A percentile compares a stretch with the other conserved stretches of the same genome.
These are phyloP conservation scores for Amphiura filiformis DNA, from an alignment of 35 echinoderm and acorn worm genomes.

Conservation along the genomic window DNA sequence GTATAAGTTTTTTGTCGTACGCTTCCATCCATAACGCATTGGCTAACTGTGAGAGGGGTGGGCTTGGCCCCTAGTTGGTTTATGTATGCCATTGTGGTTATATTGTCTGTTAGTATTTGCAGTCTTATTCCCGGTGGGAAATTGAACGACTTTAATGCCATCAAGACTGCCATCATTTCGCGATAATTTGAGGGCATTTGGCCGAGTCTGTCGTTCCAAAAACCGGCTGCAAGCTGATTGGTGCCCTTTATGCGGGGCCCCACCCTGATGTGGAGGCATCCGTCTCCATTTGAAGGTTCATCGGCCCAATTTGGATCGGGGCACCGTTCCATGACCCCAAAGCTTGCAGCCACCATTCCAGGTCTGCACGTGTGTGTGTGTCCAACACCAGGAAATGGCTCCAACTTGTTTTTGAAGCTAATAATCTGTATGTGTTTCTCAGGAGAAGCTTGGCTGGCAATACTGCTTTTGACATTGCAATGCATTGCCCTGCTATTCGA, in stretches of 20 bases:
- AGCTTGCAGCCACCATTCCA: slow-evolving; percentile 31
- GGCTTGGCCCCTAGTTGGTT: slow-evolving; percentile 35
- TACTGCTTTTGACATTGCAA: slow-evolving; percentile 36
- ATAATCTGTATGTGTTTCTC: slow-evolving; percentile 12
- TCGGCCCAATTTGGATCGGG: neutral
- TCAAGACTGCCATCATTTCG: too few species aligned
- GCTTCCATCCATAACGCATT: slow-evolving; percentile 37
- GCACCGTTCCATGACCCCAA: slow-evolving; percentile 20
- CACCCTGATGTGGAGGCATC: slow-evolving; percentile 19
- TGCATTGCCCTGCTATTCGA: too few species aligned
- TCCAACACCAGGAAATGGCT: slow-evolving; percentile 8
- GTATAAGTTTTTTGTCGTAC: neutral
- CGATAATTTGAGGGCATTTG: too few species aligned
- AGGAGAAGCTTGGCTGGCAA: slow-evolving; percentile 40
- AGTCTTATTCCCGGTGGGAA: slow-evolving; percentile 17
- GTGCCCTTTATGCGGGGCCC: slow-evolving; percentile 28
- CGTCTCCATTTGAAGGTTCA: slow-evolving; percentile 27
- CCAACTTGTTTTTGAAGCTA: slow-evolving; percentile 33
- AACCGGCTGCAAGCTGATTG: too few species aligned
- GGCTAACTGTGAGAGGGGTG: slow-evolving; percentile 12
- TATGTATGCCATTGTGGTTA: slow-evolving; percentile 37
- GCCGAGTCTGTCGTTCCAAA: too few species aligned
- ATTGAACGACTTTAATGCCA: slow-evolving; percentile 19
- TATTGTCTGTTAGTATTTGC: slow-evolving; percentile 39
- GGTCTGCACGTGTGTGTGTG: neutral